Evolutionary conservation across 2,113 vertebrate genomes (phyloP).

Genomic region (Aviceda subcristata): DNA sequence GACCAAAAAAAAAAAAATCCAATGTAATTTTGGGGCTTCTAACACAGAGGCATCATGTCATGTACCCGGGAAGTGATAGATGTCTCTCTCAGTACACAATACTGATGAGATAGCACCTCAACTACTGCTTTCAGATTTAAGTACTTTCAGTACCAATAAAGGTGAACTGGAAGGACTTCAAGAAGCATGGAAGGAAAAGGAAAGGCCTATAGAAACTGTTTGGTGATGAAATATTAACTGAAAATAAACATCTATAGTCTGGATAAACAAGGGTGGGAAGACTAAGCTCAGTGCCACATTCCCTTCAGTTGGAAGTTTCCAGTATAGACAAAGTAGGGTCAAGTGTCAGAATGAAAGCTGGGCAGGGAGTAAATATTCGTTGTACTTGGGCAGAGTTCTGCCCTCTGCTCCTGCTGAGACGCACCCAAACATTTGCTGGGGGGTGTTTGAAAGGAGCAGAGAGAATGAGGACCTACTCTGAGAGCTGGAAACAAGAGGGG

Average conservation of each 20-base stretch:
- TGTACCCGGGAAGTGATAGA: neutral
- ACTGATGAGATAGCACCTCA: constrained; percentile 37
- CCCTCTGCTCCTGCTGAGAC: neutral
- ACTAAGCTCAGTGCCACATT: neutral
- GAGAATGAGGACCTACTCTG: neutral
- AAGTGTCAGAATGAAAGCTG: neutral
- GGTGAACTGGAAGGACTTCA: constrained; percentile 26
- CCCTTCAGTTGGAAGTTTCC: neutral
- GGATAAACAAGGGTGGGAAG: neutral
- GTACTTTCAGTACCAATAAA: constrained; percentile 45
- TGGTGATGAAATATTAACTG: neutral
- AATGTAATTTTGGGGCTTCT: constrained; percentile 18
- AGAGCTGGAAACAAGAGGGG: neutral
- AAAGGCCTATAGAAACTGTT: neutral
- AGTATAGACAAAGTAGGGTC: neutral
- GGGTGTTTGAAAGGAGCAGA: neutral
- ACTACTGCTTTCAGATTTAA: constrained; percentile 46
- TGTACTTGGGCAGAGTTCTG: neutral
- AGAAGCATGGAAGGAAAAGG: neutral
- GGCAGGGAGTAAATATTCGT: neutral
- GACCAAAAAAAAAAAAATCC: neutral
- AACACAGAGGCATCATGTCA: constrained; percentile 25
- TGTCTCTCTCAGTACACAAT: constrained; percentile 20
- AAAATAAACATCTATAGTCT: neutral
- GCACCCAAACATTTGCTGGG: neutral